These are phyloP conservation scores for Pristionchus entomophagus DNA, from an alignment of 2,888 invertebrate species.

Conservation along the genomic window DNA sequence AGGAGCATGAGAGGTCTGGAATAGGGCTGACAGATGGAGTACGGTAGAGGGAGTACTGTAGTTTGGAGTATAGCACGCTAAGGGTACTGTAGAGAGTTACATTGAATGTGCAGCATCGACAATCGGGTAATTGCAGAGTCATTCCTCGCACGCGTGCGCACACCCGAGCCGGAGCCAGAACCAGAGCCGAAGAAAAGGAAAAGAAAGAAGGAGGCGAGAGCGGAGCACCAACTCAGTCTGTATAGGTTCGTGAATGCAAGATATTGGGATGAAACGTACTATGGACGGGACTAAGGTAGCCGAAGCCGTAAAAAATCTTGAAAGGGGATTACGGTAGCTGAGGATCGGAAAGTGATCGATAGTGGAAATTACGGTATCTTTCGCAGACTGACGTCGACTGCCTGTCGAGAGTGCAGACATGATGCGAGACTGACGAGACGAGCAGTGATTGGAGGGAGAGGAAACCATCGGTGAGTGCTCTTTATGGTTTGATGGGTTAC, in stretches of 20 bases:
- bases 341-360: background rate
- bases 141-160: constrained; percentile 33
- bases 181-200: constrained; percentile 16
- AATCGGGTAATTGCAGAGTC: constrained; percentile 2
- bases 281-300: too few relatives aligned
- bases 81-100: too few relatives aligned
- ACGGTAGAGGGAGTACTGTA: too few relatives aligned
- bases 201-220: background rate
- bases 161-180: background rate
- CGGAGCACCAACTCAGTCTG: constrained; percentile 34
- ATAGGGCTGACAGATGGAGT: too few relatives aligned
- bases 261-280: background rate
- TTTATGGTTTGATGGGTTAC: background rate
- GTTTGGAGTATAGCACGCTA: background rate
- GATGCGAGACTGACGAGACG: constrained; percentile 23
- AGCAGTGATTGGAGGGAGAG: background rate
- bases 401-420: constrained; percentile 23
- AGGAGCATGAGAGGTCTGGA: constrained; percentile 39
- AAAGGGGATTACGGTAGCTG: background rate
- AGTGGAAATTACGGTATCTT: background rate
- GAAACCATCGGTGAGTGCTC: constrained; percentile 32
- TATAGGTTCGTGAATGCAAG: constrained; percentile 16
- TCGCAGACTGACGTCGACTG: constrained; percentile 37
- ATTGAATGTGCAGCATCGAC: constrained; percentile 14
- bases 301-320: background rate